Evolutionary conservation across 2,797 vertebrate species (phyloP), one percentile per base, ranked within the genome.

Genomic region (Diglossa cyanea): DNA sequence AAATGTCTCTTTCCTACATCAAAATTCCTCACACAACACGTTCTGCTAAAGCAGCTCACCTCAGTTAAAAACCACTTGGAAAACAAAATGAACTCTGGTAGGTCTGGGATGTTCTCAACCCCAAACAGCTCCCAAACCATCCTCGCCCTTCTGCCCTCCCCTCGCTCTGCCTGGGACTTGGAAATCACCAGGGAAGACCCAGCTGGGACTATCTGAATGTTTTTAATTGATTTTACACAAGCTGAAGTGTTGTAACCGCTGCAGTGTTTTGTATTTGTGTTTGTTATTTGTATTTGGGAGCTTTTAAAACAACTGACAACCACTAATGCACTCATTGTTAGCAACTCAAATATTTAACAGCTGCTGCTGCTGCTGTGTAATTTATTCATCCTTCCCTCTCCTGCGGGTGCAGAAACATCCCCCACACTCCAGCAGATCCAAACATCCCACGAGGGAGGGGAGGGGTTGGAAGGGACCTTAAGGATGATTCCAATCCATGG

Each of bases 371-470:
- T 17, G 17, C 2, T n/a, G 63, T 33, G 72, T 33, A 57, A 89
- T 25, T 31, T 71, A 83, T 17, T 13, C 23, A 19, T 28, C 80
- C 42, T 37, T 57, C 51, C 25, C 24, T 11, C 19, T 71, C 50
- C 48, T 13, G 61, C 3, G 4, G 42, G 61, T 5, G 20, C 61
- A 51, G 61, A 33, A 45, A 26, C 31, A 9, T 2, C 6, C 17
- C 25, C 5, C 47, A 9, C n/a, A 1, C 39, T 16, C 13, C 70
- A 13, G 21, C 48, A 37, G 23, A 40, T 19, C 40, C 70, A 6
- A 2, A 8, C 6, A 3, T 5, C 20, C 11, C 23, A 6, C 0
- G 3, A 7, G 25, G 53, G 58, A 26, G 17, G n/a, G 44, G 48
- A 81, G 21, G 55, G 35, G 4, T 11, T 12, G 55, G 31, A 33